Evolutionary conservation across 2,113 vertebrate species (phyloP), one percentile per base, ranked within the genome.

Genomic region (Andinoacara biseriatus): DNA sequence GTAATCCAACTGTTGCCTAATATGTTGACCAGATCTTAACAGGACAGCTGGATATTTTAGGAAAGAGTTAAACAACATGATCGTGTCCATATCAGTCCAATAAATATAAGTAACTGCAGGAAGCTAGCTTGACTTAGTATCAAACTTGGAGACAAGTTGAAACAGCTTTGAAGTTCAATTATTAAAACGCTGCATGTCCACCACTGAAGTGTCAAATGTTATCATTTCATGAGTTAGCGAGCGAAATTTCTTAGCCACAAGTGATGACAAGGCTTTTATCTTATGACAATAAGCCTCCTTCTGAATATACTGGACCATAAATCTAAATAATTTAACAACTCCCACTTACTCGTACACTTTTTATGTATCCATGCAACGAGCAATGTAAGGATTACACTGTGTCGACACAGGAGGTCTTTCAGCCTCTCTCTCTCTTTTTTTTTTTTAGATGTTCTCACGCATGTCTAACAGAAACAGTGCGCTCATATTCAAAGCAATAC

Each of bases 281-380:
- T 56, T 56, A 10, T 10, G 9, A 56, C 54, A 43, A 17, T 31
- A 72, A 58, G 14, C n/a, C 13, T 43, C 69, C 54, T 60, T 61
- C 20, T 13, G 2, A n/a, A 81, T 69, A 22, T 49, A 29, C 35
- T 4, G 8, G 56, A 46, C 57, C 67, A 17, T 24, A 75, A 33
- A 57, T 29, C 29, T 78, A 26, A 61, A 88, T 67, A 59, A 81
- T 74, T 72, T 6, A 83, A 62, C 22, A 29, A 54, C 22, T 59
- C 22, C 29, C 60, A 10, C 38, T 67, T 74, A 58, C 26, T 49
- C 10, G 35, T 10, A 15, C 52, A 56, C 35, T 5, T 10, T 40
- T 59, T 54, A 59, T 8, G 62, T 26, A 67, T 35, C 26, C 17
- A 46, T 69, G 38, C 17, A 52, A 22, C 5, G 24, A n/a, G 4